A percentile compares a stretch with the other conserved stretches of the same genome.
These are phyloP conservation scores for Druon quercuslanigerum DNA, from an alignment of 1,140 invertebrate genomes.

Conservation along the genomic window DNA sequence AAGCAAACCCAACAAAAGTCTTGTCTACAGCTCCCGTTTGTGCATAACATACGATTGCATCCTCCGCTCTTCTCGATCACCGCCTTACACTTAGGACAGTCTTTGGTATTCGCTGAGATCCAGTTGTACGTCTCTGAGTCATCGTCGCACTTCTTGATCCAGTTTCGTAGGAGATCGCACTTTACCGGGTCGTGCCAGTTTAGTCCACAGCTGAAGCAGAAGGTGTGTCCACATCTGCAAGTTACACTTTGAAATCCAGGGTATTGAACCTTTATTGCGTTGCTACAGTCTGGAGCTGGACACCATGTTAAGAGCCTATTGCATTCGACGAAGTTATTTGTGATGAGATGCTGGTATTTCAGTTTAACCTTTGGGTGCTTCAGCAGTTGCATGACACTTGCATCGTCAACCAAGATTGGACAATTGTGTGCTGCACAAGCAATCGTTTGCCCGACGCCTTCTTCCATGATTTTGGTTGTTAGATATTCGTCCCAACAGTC, in stretches of 20 bases:
- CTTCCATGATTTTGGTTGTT: slow-evolving; percentile 98
- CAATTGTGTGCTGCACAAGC: slow-evolving; percentile 94
- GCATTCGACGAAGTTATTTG: slow-evolving; percentile 99
- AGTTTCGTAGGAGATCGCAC: slow-evolving; percentile 93
- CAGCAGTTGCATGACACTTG: slow-evolving; percentile 95
- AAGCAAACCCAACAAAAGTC: slow-evolving; percentile 99
- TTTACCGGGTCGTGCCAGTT: slow-evolving; percentile 99
- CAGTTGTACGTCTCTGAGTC: slow-evolving; percentile 99
- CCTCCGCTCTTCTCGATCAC: slow-evolving; percentile 99
- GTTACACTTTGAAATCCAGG: slow-evolving; percentile 95
- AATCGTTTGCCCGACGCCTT: slow-evolving; percentile 96
- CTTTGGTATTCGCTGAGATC: slow-evolving; percentile 99
- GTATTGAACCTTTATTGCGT: slow-evolving; percentile 95
- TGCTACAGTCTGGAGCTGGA: slow-evolving; percentile 97
- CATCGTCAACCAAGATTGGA: slow-evolving; percentile 97
- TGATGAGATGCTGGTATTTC: slow-evolving; percentile 98
- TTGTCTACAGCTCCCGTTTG: slow-evolving; percentile 97
- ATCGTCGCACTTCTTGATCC: slow-evolving; percentile 99
- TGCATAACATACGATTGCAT: slow-evolving; percentile 99
- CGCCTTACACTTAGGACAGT: slow-evolving; percentile 98
- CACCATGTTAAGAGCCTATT: slow-evolving; percentile 98
- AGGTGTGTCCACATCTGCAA: slow-evolving; percentile 94
- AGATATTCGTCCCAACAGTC: slow-evolving; percentile 98
- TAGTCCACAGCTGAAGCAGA: slow-evolving; percentile 98
- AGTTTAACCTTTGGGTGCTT: slow-evolving; percentile 94